These are phyloP conservation scores for Indicator indicator DNA, from an alignment of 2,113 vertebrate species.

Conservation along the genomic window DNA sequence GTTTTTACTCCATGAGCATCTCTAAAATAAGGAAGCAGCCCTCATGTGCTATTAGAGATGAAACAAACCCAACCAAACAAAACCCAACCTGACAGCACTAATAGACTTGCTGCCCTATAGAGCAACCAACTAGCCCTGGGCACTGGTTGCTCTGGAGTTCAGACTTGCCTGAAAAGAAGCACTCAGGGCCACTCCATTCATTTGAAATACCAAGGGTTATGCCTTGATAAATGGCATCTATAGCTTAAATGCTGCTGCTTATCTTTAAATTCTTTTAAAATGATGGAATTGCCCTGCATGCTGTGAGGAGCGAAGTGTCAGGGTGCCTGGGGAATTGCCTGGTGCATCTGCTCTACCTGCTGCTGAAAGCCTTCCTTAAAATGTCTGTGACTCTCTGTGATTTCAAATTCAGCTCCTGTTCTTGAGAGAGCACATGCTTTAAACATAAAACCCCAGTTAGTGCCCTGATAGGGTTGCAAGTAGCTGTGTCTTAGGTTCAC, in stretches of 20 bases:
- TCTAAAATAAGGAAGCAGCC: background rate
- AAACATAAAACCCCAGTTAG: background rate
- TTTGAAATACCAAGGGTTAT: background rate
- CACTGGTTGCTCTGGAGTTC: accelerated
- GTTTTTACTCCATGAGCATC: background rate
- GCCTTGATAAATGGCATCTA: background rate
- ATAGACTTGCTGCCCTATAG: background rate
- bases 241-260: background rate
- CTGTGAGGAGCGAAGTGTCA: background rate
- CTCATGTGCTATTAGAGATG: background rate
- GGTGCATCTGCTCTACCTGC: background rate
- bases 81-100: background rate
- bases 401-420: background rate
- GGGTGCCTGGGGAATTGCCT: accelerated
- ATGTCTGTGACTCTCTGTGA: background rate
- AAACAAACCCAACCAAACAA: background rate
- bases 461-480: background rate
- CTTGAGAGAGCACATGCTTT: background rate
- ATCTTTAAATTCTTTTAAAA: background rate
- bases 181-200: background rate
- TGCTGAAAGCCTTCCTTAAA: background rate
- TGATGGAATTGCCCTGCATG: background rate
- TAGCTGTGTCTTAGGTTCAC: background rate
- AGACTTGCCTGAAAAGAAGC: background rate
- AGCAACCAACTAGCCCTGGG: background rate